Conservation (phyloP, 2,113 vertebrate genomes). For the Pachyramphus minor region DNA sequence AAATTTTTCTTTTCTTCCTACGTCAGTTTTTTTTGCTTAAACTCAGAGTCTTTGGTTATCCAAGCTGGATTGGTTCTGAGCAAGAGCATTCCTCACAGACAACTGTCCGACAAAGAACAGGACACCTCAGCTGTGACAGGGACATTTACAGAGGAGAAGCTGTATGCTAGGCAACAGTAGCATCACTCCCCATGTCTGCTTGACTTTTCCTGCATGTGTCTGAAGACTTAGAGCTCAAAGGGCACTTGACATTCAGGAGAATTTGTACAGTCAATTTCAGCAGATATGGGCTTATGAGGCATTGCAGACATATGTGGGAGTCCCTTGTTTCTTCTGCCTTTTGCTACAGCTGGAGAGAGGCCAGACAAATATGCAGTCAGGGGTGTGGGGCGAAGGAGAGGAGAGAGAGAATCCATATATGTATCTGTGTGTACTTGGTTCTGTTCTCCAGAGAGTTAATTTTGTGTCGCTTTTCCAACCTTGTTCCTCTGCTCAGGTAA, state of each 20-base stretch:
- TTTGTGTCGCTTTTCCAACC: neutral
- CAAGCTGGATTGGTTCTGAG: neutral
- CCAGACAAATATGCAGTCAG: neutral
- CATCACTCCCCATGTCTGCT: neutral
- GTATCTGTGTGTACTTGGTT: neutral
- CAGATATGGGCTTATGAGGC: neutral
- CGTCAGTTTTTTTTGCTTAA: neutral
- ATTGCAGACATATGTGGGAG: neutral
- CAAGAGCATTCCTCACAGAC: neutral
- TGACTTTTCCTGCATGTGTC: neutral
- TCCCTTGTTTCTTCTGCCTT: neutral
- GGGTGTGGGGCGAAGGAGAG: neutral
- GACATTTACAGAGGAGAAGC: neutral
- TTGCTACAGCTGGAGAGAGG: neutral
- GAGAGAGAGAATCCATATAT: neutral
- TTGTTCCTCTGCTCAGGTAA: neutral
- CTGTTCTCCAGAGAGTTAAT: neutral
- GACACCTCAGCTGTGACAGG: neutral
- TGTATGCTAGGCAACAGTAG: neutral
- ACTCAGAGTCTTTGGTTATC: neutral
- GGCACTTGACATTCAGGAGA: neutral
- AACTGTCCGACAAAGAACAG: neutral
- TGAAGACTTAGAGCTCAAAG: neutral
- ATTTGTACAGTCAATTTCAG: neutral
- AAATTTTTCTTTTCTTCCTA: neutral